Conservation (phyloP, 35 echinoderm and acorn worm genomes). For the Heliocidaris tuberculata region DNA sequence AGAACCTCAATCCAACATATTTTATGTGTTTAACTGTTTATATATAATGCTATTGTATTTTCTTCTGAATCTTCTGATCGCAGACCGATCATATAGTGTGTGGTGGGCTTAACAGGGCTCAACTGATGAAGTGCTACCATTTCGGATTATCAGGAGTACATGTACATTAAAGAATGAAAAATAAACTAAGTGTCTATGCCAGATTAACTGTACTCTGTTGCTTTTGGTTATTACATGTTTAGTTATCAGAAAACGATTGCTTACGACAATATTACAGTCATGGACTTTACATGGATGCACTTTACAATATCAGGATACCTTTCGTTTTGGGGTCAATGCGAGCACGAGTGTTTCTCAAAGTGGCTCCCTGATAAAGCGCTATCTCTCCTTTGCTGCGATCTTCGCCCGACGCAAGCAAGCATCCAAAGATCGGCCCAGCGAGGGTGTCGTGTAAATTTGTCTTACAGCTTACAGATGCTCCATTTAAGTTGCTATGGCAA, state of each 20-base stretch:
- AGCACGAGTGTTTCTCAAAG: background rate
- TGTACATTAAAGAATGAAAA: too few species aligned
- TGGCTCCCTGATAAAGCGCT: conserved; percentile 12
- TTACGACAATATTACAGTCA: background rate
- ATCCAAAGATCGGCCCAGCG: background rate
- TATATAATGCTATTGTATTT: too few species aligned
- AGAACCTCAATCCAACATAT: too few species aligned
- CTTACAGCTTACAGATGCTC: background rate
- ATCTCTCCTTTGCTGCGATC: conserved; percentile 35
- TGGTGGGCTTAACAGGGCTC: too few species aligned
- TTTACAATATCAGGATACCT: background rate
- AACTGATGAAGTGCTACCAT: too few species aligned
- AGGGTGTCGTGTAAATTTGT: background rate
- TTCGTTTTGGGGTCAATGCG: conserved; percentile 21
- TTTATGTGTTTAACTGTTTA: too few species aligned
- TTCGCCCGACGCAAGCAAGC: conserved; percentile 19
- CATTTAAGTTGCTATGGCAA: background rate
- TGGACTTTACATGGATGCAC: background rate
- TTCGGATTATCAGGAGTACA: too few species aligned
- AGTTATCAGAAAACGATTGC: background rate
- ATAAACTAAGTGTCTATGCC: too few species aligned
- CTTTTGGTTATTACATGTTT: background rate
- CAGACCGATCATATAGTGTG: too few species aligned
- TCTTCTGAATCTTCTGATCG: too few species aligned
- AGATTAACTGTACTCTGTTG: background rate